Conservation (phyloP, 2,113 vertebrate genomes). For the Poecile atricapillus region DNA sequence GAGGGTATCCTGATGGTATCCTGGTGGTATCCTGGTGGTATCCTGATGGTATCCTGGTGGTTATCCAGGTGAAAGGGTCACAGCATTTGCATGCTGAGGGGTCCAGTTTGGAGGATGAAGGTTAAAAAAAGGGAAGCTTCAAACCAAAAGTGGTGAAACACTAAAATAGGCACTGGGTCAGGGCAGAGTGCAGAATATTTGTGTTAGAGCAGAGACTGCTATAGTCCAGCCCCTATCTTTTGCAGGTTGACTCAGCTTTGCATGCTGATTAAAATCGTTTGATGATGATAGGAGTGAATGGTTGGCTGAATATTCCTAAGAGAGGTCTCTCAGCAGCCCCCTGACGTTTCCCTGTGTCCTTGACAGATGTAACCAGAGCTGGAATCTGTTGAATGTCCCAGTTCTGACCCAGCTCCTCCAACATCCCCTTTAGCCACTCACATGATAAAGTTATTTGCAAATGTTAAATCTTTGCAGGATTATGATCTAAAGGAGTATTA, state of each 20-base stretch:
- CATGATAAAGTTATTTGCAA: conserved; percentile 50
- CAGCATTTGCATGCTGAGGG: background rate
- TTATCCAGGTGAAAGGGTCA: background rate
- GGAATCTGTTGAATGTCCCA: background rate
- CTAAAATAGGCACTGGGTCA: background rate
- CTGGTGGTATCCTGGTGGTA: no score
- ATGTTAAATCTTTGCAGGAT: conserved; percentile 32
- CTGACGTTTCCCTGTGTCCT: background rate
- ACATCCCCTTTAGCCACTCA: conserved; percentile 25
- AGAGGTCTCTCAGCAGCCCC: background rate
- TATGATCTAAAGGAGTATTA: conserved; percentile 47
- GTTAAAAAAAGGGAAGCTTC: background rate
- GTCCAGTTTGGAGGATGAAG: background rate
- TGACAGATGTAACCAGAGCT: background rate
- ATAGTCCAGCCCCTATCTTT: background rate
- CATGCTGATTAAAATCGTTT: conserved; percentile 12
- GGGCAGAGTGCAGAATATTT: background rate
- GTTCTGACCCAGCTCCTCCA: background rate
- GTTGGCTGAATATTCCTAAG: background rate
- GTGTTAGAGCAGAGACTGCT: background rate
- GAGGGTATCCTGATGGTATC: no score
- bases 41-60: no score
- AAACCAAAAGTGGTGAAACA: background rate
- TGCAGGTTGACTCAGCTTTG: background rate
- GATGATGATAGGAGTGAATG: background rate